phyloP scores from a whole-genome alignment of 2,888 invertebrate genomes.

The Ormyrus rosae region DNA sequence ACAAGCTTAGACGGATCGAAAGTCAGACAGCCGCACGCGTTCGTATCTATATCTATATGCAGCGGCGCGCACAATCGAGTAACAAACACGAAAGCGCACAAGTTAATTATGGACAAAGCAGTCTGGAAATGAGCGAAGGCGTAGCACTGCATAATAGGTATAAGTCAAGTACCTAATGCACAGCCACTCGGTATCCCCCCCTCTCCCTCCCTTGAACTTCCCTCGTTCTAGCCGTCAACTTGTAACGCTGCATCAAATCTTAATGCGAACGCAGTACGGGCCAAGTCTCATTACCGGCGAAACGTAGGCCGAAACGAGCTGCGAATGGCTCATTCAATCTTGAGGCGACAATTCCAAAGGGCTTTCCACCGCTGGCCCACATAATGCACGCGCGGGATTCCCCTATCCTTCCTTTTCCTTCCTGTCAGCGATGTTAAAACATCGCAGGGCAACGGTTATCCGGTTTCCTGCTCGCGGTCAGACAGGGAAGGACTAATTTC shows the following conservation, averaged over 20 bases:
- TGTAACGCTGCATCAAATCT: slow-evolving; percentile 38
- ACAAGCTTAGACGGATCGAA: not conserved
- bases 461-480: not conserved
- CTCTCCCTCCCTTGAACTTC: not conserved
- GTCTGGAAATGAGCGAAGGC: not conserved
- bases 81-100: slow-evolving; percentile 10
- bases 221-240: not conserved
- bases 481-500: not conserved
- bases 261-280: slow-evolving; percentile 36
- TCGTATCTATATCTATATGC: not conserved
- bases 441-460: not conserved
- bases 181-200: not conserved
- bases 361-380: too few species aligned
- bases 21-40: not conserved
- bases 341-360: not conserved
- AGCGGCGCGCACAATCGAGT: not conserved
- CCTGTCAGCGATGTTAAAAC: too few species aligned
- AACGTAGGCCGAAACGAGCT: slow-evolving; percentile 33
- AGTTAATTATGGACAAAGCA: slow-evolving; percentile 46
- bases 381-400: too few species aligned
- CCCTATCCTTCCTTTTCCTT: too few species aligned
- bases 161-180: slow-evolving; percentile 47
- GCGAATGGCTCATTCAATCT: slow-evolving; percentile 31
- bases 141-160: not conserved
- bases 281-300: slow-evolving; percentile 22